phyloP scores from a whole-genome alignment of 2,797 vertebrate species.

The Falco berigora region DNA sequence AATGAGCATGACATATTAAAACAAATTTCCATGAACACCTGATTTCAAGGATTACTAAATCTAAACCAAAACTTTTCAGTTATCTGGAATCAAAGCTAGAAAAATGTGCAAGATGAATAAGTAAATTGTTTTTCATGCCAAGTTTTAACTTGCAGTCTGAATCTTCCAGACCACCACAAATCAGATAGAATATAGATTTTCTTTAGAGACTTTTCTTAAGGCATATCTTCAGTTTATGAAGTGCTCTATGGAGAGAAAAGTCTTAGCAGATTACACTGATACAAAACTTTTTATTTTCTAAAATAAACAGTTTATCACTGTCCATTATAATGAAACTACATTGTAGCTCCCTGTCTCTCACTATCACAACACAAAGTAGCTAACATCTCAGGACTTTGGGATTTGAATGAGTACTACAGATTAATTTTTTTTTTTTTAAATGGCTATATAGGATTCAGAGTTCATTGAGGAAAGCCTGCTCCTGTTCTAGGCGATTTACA shows the following conservation, averaged over 20 bases:
- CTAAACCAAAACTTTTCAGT: background rate
- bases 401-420: background rate
- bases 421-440: background rate
- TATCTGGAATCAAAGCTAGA: background rate
- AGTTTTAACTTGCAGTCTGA: background rate
- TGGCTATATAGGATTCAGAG: background rate
- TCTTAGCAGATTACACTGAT: background rate
- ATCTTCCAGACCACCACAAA: background rate
- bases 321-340: background rate
- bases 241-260: background rate
- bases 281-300: background rate
- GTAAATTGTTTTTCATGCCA: background rate
- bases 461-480: background rate
- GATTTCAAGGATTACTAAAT: background rate
- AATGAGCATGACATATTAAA: background rate
- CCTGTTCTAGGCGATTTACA: background rate
- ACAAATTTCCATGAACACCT: background rate
- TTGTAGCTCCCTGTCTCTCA: background rate
- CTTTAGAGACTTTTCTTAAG: background rate
- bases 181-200: background rate
- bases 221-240: background rate
- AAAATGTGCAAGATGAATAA: background rate
- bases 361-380: background rate
- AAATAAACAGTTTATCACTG: background rate
- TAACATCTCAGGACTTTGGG: background rate